Evolutionary conservation across 2,888 invertebrate species (phyloP).

Genomic region (Cantharis lateralis): DNA sequence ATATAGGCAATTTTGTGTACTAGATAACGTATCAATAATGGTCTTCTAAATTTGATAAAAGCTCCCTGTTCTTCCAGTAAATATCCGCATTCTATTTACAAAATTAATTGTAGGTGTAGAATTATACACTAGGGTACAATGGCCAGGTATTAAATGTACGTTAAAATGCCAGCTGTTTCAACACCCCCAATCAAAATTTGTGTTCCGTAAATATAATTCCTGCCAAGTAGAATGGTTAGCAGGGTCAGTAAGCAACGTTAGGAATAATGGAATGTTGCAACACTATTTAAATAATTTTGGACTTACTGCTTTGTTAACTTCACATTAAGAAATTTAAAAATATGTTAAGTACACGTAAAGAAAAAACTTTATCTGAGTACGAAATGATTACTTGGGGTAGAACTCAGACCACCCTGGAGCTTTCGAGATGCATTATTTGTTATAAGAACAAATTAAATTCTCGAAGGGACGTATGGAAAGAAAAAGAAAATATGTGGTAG

Average conservation of each 20-base stretch:
- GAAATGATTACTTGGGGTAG: neutral
- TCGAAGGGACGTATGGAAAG: neutral
- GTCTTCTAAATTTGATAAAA: neutral
- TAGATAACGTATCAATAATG: neutral
- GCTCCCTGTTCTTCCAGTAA: neutral
- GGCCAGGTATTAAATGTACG: slow-evolving; percentile 12
- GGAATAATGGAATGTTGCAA: neutral
- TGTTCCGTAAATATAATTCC: slow-evolving; percentile 9
- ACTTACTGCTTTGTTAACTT: neutral
- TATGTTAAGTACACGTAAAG: neutral
- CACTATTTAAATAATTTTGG: neutral
- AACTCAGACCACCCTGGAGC: neutral
- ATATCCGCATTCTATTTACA: neutral
- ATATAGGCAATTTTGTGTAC: neutral
- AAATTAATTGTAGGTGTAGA: neutral
- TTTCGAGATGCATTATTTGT: neutral
- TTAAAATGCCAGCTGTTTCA: slow-evolving; percentile 16
- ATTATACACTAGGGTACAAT: slow-evolving; percentile 4
- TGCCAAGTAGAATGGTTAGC: neutral
- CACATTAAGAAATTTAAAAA: neutral
- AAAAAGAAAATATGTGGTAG: neutral
- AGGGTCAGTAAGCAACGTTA: neutral
- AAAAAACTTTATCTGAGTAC: neutral
- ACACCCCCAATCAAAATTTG: slow-evolving; percentile 11
- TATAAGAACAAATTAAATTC: neutral